Base-by-base conservation (phyloP, 2,113 vertebrate species). In the Scatophagus argus region DNA sequence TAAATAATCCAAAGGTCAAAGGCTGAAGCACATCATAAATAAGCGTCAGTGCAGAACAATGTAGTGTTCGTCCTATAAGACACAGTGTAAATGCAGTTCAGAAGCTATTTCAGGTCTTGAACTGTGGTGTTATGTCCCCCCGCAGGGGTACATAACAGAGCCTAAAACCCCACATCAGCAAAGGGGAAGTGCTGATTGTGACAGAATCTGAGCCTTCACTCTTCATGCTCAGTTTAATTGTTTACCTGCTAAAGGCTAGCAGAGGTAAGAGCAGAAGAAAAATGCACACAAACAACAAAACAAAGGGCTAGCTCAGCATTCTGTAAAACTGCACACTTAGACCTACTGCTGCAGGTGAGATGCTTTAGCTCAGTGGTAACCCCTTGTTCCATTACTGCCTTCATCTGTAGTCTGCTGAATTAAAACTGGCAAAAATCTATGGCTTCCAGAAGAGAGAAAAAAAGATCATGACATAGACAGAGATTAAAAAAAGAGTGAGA, bases 101-200 rank as follows among this genome's bases (percentile, higher is more conserved):
- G 70, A 81, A 77, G 77, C 64, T 74, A 43, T 41, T 81, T 47
- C n/a, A 43, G 76, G 77, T 79, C 74, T 31, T 76, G 64, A 59
- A 61, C 77, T 77, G 71, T 64, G 62, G 25, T 66, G 61, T 77
- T 59, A 8, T 54, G 52, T n/a, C 41, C 54, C 56, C 61, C 39
- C 2, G 5, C 21, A 54, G 44, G 65, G 71, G 25, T 9, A 67
- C 54, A 79, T 36, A 49, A 55, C 52, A 56, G 77, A 78, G 31
- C 44, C 13, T 70, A 39, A 86, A 87, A 62, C 41, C 19, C 69
- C 23, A 79, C 74, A 73, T 92, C 86, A 92, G 91, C 91, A 89
- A 12, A 58, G 21, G 46, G 64, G n/a, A 88, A 87, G 64, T 84
- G 92, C 91, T 92, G 92, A 93, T 84, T 25, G 54, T 60, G 68